These are phyloP conservation scores for Odontomachus brunneus DNA, from an alignment of 1,140 invertebrate species.

Conservation along the genomic window DNA sequence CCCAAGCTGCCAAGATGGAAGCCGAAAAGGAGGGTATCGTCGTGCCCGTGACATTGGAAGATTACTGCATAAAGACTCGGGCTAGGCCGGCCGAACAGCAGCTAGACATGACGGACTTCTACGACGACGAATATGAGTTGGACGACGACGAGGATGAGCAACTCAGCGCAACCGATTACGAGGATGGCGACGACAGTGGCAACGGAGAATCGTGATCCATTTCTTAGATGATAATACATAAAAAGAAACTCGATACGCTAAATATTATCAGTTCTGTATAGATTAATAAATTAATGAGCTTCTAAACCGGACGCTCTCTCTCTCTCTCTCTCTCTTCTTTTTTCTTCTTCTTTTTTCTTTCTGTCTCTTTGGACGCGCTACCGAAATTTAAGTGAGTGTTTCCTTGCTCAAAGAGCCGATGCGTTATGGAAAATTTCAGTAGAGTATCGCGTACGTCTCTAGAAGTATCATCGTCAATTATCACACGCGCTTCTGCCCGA, in stretches of 20 bases:
- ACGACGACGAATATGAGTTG: conserved; percentile 96
- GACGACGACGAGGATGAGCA: conserved; percentile 89
- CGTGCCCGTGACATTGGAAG: conserved; percentile 98
- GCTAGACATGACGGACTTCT: conserved; percentile 96
- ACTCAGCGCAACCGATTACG: conserved; percentile 88
- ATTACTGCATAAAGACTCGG: conserved; percentile 98
- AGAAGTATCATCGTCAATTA: conserved; percentile 32
- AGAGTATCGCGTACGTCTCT: conserved; percentile 17
- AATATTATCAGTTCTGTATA: conserved; percentile 78
- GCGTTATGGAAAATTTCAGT: conserved; percentile 1
- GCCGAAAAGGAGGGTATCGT: conserved; percentile 98
- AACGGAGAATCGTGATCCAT: conserved; percentile 90
- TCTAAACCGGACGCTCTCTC: conserved; percentile 76
- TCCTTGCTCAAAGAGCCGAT: conserved; percentile 12
- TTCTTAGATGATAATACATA: conserved; percentile 72
- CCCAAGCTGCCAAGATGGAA: conserved; percentile 96
- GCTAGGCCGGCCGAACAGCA: conserved; percentile 92
- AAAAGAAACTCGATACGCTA: conserved; percentile 59
- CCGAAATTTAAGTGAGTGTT: conserved; percentile 57
- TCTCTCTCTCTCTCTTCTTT: conserved; percentile 50
- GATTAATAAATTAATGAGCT: conserved; percentile 81
- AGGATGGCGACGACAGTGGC: conserved; percentile 92
- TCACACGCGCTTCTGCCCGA: neutral
- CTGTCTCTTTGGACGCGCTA: conserved; percentile 45
- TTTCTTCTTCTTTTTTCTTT: conserved; percentile 26